A percentile compares a stretch with the other conserved stretches of the same genome.
These are phyloP conservation scores for Ceratosolen fusciceps DNA, from an alignment of 1,140 invertebrate genomes.

Conservation along the genomic window DNA sequence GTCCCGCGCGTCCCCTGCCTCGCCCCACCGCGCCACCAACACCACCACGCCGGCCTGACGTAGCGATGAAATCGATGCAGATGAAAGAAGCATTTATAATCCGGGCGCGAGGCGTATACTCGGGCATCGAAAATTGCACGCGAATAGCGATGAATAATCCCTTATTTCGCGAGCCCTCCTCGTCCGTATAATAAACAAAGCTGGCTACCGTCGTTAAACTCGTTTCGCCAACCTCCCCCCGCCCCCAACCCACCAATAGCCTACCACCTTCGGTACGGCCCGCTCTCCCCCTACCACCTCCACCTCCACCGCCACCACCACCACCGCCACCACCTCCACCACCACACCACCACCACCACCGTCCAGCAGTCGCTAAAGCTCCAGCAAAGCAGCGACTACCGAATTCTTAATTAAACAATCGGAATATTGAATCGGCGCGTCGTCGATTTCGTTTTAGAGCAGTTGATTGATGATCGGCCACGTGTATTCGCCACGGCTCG, in stretches of 20 bases:
- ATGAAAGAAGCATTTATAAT: slow-evolving; percentile 42
- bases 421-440: slow-evolving; percentile 10
- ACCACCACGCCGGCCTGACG: too few relatives aligned
- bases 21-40: too few relatives aligned
- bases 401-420: background rate
- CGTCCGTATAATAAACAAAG: slow-evolving; percentile 10
- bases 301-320: too few relatives aligned
- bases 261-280: too few relatives aligned
- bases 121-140: slow-evolving; percentile 19
- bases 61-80: slow-evolving; percentile 39
- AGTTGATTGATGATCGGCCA: background rate
- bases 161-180: background rate
- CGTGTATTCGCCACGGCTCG: background rate
- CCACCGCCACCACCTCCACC: too few relatives aligned
- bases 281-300: too few relatives aligned
- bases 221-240: too few relatives aligned
- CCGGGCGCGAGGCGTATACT: slow-evolving; percentile 48
- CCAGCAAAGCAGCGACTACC: background rate
- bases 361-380: too few relatives aligned
- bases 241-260: too few relatives aligned
- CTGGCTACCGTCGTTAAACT: background rate
- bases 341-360: too few relatives aligned
- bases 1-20: background rate
- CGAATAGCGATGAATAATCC: background rate
- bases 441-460: background rate